Evolutionary conservation across 2,113 vertebrate species (phyloP).

Genomic region (Gadus macrocephalus): DNA sequence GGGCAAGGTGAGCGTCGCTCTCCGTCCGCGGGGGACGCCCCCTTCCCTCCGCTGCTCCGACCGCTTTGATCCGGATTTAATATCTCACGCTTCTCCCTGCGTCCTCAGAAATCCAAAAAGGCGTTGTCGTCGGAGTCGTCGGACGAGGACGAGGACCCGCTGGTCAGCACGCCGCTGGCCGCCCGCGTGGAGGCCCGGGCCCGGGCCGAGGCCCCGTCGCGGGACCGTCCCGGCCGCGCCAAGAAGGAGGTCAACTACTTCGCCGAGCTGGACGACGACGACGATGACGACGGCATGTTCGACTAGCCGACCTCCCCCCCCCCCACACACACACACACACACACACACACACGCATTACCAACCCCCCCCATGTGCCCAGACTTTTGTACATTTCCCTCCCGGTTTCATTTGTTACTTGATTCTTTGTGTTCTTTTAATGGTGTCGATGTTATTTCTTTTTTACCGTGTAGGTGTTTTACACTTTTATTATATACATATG

Average conservation of each 20-base stretch:
- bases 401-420: constrained; percentile 62
- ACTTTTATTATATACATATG: constrained; percentile 94
- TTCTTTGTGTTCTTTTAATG: constrained; percentile 86
- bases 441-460: constrained; percentile 95
- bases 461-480: constrained; percentile 96
- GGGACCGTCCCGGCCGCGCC: constrained; percentile 81
- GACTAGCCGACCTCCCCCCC: constrained; percentile 73
- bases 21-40: background rate
- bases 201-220: constrained; percentile 65
- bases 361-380: constrained; percentile 76
- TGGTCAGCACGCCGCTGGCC: constrained; percentile 1
- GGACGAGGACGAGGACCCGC: constrained; percentile 66
- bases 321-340: constrained; percentile 14
- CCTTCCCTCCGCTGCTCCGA: too few species aligned
- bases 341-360: too few species aligned
- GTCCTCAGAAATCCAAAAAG: background rate
- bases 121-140: constrained; percentile 46
- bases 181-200: constrained; percentile 70
- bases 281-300: constrained; percentile 90
- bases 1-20: constrained; percentile 74
- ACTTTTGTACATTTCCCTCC: constrained; percentile 98
- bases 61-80: too few species aligned
- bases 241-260: constrained; percentile 97
- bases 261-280: constrained; percentile 84
- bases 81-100: too few species aligned